These are phyloP conservation scores for Lottia gigantea DNA, from an alignment of 2,888 invertebrate genomes.

Conservation along the genomic window DNA sequence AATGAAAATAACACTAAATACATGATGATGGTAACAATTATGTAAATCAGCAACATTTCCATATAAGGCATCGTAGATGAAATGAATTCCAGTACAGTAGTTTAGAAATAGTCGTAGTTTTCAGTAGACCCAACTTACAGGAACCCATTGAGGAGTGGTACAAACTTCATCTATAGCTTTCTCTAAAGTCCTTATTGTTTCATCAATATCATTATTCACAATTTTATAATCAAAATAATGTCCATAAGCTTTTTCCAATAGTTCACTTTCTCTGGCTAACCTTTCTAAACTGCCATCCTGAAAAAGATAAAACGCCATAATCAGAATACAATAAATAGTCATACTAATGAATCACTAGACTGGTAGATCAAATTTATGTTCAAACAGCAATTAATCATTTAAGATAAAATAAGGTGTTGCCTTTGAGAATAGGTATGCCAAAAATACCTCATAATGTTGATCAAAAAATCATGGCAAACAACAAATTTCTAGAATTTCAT, in stretches of 20 bases:
- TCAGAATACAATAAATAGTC: neutral
- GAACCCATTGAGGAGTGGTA: constrained; percentile 92
- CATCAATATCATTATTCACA: constrained; percentile 99
- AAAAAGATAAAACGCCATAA: constrained; percentile 18
- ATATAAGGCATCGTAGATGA: constrained; percentile 8
- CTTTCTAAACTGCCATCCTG: constrained; percentile 98
- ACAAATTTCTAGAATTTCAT: no score
- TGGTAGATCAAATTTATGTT: no score
- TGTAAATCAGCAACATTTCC: constrained; percentile 8
- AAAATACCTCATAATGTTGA: no score
- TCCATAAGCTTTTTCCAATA: constrained; percentile 95
- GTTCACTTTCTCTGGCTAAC: constrained; percentile 94
- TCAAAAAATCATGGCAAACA: no score
- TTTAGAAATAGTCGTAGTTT: neutral
- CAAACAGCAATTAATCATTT: no score
- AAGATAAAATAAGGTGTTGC: no score
- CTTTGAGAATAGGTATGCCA: no score
- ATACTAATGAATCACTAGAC: neutral
- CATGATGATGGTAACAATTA: no score
- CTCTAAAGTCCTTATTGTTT: constrained; percentile 93
- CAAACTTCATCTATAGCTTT: constrained; percentile 86
- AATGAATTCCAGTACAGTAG: neutral
- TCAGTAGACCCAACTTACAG: constrained; percentile 96
- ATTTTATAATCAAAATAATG: constrained; percentile 98
- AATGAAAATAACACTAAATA: no score